Percentiles rank a stretch among this genome's conserved stretches.
These are phyloP conservation scores for Peromyscus maniculatus DNA, from an alignment of 2,113 vertebrate species.

Conservation along the genomic window DNA sequence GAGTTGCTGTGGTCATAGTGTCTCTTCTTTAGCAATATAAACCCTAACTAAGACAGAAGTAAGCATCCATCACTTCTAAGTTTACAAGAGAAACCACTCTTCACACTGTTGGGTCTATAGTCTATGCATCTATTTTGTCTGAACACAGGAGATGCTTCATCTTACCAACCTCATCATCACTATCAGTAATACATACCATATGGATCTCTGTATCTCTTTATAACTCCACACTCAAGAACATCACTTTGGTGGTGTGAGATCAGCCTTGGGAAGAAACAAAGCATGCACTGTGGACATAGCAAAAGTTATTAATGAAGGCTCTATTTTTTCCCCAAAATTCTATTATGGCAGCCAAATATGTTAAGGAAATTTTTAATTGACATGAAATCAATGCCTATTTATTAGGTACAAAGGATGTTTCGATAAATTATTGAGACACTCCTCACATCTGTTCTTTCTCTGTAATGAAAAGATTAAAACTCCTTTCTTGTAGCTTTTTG, in stretches of 20 bases:
- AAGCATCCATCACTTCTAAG: background rate
- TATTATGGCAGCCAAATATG: background rate
- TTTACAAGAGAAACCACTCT: background rate
- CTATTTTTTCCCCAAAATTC: background rate
- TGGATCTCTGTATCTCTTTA: background rate
- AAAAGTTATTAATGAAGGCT: background rate
- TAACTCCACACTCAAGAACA: background rate
- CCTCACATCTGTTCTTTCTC: background rate
- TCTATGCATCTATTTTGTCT: background rate
- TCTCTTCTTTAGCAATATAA: background rate
- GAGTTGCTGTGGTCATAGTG: background rate
- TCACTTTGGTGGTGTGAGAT: background rate
- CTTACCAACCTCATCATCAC: accelerated
- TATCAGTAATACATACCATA: accelerated
- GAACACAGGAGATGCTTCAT: background rate
- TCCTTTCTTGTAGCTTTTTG: background rate
- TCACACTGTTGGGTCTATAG: background rate
- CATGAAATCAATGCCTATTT: background rate
- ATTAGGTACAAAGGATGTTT: background rate
- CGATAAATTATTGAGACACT: background rate
- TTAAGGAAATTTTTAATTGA: background rate
- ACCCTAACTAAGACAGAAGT: background rate
- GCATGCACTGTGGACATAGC: background rate
- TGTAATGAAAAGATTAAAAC: too few relatives aligned
- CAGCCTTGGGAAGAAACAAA: background rate